Percentiles rank a stretch among this genome's conserved stretches.
phyloP scores from a whole-genome alignment of 1,140 invertebrate species.

The Lepidurus arcticus region DNA sequence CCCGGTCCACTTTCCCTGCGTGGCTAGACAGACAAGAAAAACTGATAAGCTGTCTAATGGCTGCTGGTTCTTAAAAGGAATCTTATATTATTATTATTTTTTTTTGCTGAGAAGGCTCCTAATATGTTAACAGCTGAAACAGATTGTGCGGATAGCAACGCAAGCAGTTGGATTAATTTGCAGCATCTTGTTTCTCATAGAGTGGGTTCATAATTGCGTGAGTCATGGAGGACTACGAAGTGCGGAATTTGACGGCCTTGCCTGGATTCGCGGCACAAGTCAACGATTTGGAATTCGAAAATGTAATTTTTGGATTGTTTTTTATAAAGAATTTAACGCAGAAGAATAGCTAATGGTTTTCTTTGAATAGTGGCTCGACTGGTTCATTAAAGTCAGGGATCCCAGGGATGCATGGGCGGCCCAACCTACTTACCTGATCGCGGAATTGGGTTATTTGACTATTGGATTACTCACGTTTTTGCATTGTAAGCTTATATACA shows the following conservation, averaged over 20 bases:
- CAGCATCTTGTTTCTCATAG: background rate
- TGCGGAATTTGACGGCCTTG: constrained; percentile 30
- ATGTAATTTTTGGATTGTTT: constrained; percentile 27
- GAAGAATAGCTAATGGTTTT: constrained; percentile 1
- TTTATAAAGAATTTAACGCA: background rate
- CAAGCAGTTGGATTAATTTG: background rate
- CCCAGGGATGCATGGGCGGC: constrained; percentile 50
- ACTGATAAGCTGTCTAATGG: background rate
- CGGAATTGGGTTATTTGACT: constrained; percentile 50
- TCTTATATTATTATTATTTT: background rate
- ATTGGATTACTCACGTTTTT: constrained; percentile 49
- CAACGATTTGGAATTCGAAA: constrained; percentile 28
- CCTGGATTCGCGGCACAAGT: constrained; percentile 29
- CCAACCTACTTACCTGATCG: constrained; percentile 56
- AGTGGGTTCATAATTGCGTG: background rate
- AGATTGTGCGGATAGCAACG: background rate
- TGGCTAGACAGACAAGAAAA: constrained; percentile 11
- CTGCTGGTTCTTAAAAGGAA: background rate
- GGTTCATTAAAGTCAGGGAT: constrained; percentile 50
- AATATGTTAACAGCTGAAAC: background rate
- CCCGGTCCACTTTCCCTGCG: background rate
- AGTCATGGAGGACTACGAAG: constrained; percentile 24
- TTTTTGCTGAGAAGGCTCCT: no score
- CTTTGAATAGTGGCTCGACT: constrained; percentile 43
- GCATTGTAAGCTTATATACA: constrained; percentile 30